Base-by-base conservation (phyloP, 2,797 vertebrate species). In the Ptychadena robeensis region DNA sequence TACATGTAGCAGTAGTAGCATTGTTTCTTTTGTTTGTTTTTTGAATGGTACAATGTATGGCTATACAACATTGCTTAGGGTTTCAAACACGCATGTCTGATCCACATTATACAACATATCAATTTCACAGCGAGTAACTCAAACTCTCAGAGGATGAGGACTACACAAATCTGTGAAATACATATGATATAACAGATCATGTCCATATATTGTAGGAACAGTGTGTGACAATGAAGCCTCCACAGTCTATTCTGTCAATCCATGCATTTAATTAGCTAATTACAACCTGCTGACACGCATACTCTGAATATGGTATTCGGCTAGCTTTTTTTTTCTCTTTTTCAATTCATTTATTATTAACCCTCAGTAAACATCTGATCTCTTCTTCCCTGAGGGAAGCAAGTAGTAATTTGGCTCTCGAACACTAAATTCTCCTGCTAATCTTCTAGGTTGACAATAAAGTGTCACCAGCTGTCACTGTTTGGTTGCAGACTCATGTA, bases 221-320 rank as follows among this genome's bases (percentile, higher is more conserved):
- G 86, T 83, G 89, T 85, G 84, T 78, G 79, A 69, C 75, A 69
- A 66, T 34, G 7, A 73, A 27, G 82, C 89, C 88, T 90, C 87
- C 84, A 69, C 87, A 83, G 90, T 86, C 87, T 87, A 32, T 89
- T 88, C 91, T 89, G 90, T 90, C 91, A 91, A 90, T 89, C 91
- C 88, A 87, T 88, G 90, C 87, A 88, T 90, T 91, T 93, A 92
- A 94, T 92, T 91, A 91, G 89, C 93, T 91, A 91, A 92, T 92
- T 91, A 91, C 91, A 91, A 91, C 91, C 91, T 89, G 91, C 92
- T 91, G 90, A 89, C 90, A 90, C 82, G 89, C 87, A 90, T 86
- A 88, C 88, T 88, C 88, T 87, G 91, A 90, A 88, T 85, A 82
- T 82, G 85, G 87, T 87, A 87, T 88, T 89, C 85, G 68, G 86